phyloP scores from a whole-genome alignment of 2,113 vertebrate species.

The Pyxicephalus adspersus region DNA sequence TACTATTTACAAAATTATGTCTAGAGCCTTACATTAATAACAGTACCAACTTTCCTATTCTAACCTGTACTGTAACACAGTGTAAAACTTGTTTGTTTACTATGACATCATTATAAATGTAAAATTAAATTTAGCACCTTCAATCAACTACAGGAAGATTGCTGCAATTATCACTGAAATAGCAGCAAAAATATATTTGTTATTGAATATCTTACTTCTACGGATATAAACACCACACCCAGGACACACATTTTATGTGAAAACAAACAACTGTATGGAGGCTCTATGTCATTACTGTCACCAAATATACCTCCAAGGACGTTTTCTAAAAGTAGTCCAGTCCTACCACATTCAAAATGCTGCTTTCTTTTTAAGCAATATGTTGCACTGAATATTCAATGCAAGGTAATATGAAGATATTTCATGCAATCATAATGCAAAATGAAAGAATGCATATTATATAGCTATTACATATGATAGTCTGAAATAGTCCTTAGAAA shows the following conservation, averaged over 20 bases:
- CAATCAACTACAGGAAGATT: conserved; percentile 12
- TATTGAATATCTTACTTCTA: neutral
- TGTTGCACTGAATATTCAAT: no score
- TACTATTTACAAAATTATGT: neutral
- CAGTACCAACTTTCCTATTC: no score
- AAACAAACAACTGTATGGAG: neutral
- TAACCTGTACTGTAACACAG: neutral
- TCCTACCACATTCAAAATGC: no score
- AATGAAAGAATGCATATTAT: no score
- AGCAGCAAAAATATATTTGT: conserved; percentile 8
- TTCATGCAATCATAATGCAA: no score
- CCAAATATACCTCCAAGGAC: neutral
- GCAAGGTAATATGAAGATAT: no score
- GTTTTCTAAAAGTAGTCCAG: neutral
- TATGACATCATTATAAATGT: neutral
- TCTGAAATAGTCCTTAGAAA: no score
- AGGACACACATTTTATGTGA: conserved; percentile 1
- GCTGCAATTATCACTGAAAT: neutral
- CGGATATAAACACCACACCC: neutral
- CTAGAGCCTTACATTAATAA: no score
- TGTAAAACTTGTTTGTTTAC: neutral
- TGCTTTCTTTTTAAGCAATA: no score
- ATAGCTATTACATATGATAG: no score
- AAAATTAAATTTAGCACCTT: neutral
- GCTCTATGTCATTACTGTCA: neutral